Conservation (phyloP, 64 coral and sea anemone genomes). For the Pachyseris speciosa region DNA sequence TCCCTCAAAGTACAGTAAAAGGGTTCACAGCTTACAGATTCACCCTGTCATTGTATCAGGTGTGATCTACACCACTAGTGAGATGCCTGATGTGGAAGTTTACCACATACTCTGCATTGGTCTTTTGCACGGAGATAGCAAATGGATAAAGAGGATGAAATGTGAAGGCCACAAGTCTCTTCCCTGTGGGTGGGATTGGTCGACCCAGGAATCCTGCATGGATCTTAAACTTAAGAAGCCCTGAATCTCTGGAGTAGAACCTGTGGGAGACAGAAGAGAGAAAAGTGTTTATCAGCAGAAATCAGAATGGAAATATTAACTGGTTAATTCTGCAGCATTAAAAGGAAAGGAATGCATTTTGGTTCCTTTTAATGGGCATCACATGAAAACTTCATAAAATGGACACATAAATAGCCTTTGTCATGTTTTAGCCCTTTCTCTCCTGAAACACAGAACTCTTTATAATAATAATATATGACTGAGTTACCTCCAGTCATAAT, state of each 20-base stretch:
- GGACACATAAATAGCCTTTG: too few relatives aligned
- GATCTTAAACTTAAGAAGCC: slow-evolving; percentile 99
- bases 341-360: too few relatives aligned
- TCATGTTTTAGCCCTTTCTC: too few relatives aligned
- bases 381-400: too few relatives aligned
- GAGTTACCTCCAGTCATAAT: too few relatives aligned
- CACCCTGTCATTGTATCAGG: background rate
- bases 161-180: slow-evolving; percentile 95
- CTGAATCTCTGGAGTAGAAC: slow-evolving; percentile 99
- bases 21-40: too few relatives aligned
- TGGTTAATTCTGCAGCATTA: too few relatives aligned
- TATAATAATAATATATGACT: too few relatives aligned
- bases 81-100: slow-evolving; percentile 98
- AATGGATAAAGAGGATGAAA: slow-evolving; percentile 97
- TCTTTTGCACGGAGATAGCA: slow-evolving; percentile 98
- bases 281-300: background rate
- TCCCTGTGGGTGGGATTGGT: slow-evolving; percentile 89
- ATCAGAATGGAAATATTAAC: background rate
- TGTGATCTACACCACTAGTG: slow-evolving; percentile 76
- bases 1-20: too few relatives aligned
- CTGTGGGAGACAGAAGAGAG: slow-evolving; percentile 36
- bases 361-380: too few relatives aligned
- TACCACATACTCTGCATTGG: slow-evolving; percentile 99
- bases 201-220: slow-evolving; percentile 98
- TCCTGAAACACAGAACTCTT: too few relatives aligned